Base-by-base conservation (phyloP, 2,888 invertebrate species). In the Luperina nickerlii region DNA sequence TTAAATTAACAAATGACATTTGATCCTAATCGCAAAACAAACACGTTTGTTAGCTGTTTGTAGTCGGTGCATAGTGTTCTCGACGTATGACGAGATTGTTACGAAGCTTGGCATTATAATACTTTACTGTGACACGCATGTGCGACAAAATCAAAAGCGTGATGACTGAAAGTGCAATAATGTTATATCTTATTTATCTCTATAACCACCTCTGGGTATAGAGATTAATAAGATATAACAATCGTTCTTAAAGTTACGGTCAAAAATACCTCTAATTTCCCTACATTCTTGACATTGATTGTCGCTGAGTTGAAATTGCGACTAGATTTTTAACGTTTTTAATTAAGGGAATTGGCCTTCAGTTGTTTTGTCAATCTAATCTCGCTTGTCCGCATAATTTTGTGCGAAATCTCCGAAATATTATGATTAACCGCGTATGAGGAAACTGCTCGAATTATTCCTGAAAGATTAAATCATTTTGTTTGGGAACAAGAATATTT, bases 1-100 rank as follows among this genome's bases (percentile, higher is more conserved):
- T 78, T 81, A 65, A 74, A 85, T 82, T 80, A 78, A 73, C 74
- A 69, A 78, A 78, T 85, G 82, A 85, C 82, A 78, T 87, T 82
- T 85, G 85, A 85, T 76, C 76, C 66, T 78, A 87, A 87, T 85
- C 79, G 65, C 79, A 84, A 76, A 83, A 85, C 74, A 84, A 87
- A 85, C 85, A 73, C 57, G 85, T 76, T 76, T 82, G 69, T 75
- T 77, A 62, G 68, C 68, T 63, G 60, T 70, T 83, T 67, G 72
- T 74, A 68, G 72, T 67, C 69, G 57, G 60, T 69, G 66, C 74
- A 75, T 75, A 54, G n/a, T 57, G 62, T 57, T 48, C 48, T 72
- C 42, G 57, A 54, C 27, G 71, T 74, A 76, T 81, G 74, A 79
- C 65, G 81, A 78, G 63, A 82, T 79, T 76, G 72, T 82, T 87